Evolutionary conservation across 1,140 invertebrate genomes (phyloP).

Genomic region (Zaprionus lachaisei): DNA sequence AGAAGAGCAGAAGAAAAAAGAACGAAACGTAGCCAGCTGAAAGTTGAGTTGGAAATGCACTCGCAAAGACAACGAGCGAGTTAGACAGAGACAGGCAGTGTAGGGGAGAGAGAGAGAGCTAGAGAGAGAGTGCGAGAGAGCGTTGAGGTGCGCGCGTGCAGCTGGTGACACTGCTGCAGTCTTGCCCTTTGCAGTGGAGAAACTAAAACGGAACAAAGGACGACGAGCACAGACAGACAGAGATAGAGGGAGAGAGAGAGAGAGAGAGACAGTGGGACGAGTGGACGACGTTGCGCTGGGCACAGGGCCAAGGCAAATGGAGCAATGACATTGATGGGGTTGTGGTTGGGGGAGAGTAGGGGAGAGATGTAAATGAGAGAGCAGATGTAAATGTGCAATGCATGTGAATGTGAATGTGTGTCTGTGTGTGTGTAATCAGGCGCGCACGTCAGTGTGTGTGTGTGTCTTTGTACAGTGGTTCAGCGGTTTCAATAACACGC

Average conservation of each 20-base stretch:
- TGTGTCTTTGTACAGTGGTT: background rate
- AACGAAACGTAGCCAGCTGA: conserved; percentile 37
- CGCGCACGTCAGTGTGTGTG: background rate
- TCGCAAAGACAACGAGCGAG: conserved; percentile 32
- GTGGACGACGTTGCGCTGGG: conserved; percentile 36
- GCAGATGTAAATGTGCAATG: background rate
- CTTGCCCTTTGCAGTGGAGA: conserved; percentile 33
- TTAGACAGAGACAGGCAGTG: conserved; percentile 14
- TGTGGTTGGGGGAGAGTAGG: too few species aligned
- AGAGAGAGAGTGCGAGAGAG: conserved; percentile 16
- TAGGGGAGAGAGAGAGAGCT: conserved; percentile 7
- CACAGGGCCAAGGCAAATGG: conserved; percentile 72
- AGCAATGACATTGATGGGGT: conserved; percentile 57
- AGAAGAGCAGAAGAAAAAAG: conserved; percentile 21
- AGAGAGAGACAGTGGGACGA: background rate
- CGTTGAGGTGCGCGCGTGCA: conserved; percentile 54
- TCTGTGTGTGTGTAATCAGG: background rate
- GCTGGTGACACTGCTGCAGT: conserved; percentile 62
- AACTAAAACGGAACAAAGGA: conserved; percentile 55
- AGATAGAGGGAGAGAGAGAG: background rate
- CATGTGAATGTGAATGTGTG: background rate
- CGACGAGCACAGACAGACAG: conserved; percentile 22
- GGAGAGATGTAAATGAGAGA: too few species aligned
- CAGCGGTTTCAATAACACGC: background rate
- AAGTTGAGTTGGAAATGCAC: conserved; percentile 57